These are phyloP conservation scores for Lasioglossum marginatum DNA, from an alignment of 2,888 invertebrate genomes.

Conservation along the genomic window DNA sequence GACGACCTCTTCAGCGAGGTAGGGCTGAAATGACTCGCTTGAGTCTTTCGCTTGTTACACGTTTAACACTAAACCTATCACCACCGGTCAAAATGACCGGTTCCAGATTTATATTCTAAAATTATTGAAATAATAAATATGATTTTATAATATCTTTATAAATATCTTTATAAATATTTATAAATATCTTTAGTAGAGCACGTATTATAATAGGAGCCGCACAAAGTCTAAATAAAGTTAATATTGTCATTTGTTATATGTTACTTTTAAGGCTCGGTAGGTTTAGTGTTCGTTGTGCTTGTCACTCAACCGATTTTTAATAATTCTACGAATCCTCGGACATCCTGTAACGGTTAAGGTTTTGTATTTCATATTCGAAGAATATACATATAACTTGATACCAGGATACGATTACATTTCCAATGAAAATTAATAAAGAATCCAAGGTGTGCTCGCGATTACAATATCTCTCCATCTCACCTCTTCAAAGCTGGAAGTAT, in stretches of 20 bases:
- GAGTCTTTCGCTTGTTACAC: neutral
- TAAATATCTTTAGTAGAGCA: too few species aligned
- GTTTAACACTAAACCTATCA: too few species aligned
- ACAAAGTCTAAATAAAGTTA: too few species aligned
- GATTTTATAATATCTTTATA: too few species aligned
- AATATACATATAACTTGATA: neutral
- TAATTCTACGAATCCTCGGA: neutral
- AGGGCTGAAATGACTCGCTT: constrained; percentile 39
- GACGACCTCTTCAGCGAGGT: constrained; percentile 83
- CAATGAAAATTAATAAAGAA: neutral
- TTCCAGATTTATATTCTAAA: too few species aligned
- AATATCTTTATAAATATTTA: too few species aligned
- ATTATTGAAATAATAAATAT: too few species aligned
- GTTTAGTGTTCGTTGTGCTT: too few species aligned
- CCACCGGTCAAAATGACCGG: too few species aligned
- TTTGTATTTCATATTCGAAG: neutral
- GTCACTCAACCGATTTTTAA: neutral
- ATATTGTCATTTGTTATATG: too few species aligned
- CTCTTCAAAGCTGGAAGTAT: neutral
- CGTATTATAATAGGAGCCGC: too few species aligned
- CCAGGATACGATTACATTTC: neutral
- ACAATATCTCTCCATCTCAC: neutral
- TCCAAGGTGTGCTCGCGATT: neutral
- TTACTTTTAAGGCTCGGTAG: too few species aligned
- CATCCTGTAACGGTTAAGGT: neutral